Base-by-base conservation (phyloP, 2,888 invertebrate genomes). In the Craniophora ligustri region DNA sequence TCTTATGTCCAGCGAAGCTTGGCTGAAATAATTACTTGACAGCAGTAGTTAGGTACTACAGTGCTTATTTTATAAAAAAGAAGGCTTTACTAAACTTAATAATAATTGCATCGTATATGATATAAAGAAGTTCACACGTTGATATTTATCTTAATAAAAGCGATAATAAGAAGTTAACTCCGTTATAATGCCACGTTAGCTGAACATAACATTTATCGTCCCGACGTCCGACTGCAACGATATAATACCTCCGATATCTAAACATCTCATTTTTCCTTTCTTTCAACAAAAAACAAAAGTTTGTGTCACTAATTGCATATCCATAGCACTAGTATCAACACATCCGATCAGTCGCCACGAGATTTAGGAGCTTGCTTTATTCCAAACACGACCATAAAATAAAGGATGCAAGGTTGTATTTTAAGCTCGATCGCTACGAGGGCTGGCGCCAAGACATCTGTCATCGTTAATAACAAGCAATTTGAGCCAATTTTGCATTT, bases 381-480 rank as follows among this genome's bases (percentile, higher is more conserved):
- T 48, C 58, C n/a, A 82, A 78, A 71, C 36, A 15, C 44, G 35
- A 61, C 80, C 65, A 50, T 83, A 76, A 45, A 1, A 0, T 7
- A 19, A 19, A 8, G n/a, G 10, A 0, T 5, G 13, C 75, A 85
- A 72, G 74, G 78, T 73, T 56, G 40, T 31, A 54, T 76, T 82
- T 79, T 15, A 47, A 59, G 55, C 41, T 48, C 26, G 32, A 11
- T 5, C 31, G 11, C 19, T 18, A 5, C 45, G 53, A 73, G 79
- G 83, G 78, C 80, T 86, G 92, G 92, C 92, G 92, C 92, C 87
- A 90, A 86, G 86, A 88, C 92, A 92, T 92, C 92, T 92, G 92
- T 92, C 92, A 92, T 92, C 90, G 90, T 92, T 92, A 91, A 92
- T 90, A 92, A 91, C 87, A 87, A 90, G 91, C 92, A 92, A 92